Conservation (phyloP, 2,113 vertebrate species). For the Diphyllodes magnificus region DNA sequence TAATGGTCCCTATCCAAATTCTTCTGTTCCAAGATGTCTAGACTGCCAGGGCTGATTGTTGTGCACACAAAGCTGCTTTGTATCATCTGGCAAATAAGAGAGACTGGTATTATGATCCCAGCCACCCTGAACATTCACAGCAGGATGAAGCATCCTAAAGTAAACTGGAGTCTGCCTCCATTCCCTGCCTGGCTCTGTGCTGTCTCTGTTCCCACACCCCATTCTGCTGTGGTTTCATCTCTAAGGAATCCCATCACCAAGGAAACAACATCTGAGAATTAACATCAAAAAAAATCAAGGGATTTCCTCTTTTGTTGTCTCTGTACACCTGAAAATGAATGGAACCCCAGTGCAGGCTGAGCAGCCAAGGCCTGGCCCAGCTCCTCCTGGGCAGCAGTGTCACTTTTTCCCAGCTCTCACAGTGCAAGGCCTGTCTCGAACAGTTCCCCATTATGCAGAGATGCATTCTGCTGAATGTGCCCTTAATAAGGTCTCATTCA, state of each 20-base stretch:
- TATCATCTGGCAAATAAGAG: slow-evolving; percentile 13
- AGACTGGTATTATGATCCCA: background rate
- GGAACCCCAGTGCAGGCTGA: background rate
- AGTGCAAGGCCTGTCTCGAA: background rate
- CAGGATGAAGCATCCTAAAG: slow-evolving; percentile 37
- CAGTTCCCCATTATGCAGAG: background rate
- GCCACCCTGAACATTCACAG: background rate
- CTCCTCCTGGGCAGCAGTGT: background rate
- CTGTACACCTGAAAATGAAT: slow-evolving; percentile 4
- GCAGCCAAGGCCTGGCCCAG: background rate
- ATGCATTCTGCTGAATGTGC: background rate
- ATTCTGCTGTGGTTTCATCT: background rate
- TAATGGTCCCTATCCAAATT: background rate
- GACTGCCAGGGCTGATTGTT: background rate
- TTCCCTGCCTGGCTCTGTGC: background rate
- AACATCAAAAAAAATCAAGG: background rate
- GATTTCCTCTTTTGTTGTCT: slow-evolving; percentile 26
- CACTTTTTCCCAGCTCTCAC: background rate
- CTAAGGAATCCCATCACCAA: slow-evolving; percentile 27
- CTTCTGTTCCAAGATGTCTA: background rate
- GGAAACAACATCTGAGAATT: slow-evolving; percentile 8
- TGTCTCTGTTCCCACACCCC: background rate
- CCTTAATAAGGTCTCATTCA: background rate
- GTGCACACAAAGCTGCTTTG: slow-evolving; percentile 18
- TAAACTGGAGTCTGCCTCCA: background rate